Base-by-base conservation (phyloP, 2,888 invertebrate genomes). In the Corbicula japonica region DNA sequence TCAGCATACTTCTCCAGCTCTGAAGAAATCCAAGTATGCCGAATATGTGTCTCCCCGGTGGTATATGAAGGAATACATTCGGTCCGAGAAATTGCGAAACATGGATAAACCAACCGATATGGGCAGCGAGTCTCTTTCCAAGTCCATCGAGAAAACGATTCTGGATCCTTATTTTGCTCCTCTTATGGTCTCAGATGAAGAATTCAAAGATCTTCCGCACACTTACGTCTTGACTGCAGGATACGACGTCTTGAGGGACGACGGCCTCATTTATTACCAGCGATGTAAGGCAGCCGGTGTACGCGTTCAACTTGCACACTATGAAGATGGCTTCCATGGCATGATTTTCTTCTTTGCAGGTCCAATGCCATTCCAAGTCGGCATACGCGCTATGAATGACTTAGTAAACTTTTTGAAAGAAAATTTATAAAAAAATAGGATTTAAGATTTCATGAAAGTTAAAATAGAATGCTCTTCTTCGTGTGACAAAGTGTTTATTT, bases 171-270 rank as follows among this genome's bases (percentile, higher is more conserved):
- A 86, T 35, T 92, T 93, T 63, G 89, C 92, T 15, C 93, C 93
- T 6, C 76, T 93, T 50, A 91, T 93, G 92, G 87, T 90, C 32
- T 86, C 79, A 4, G 87, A 91, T 32, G 77, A 69, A 2, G 83
- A 84, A 34, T 81, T 91, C 38, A 76, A 75, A 10, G 88, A 85
- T 8, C 77, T 93, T 12, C 93, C 93, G 1, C 74, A 84, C 21
- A 88, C 93, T 0, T 91, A 92, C 68, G 86, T 94, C 26, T 72
- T 92, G 32, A 93, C 93, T 0, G 92, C 92, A 54, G 91, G 93
- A 78, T 92, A 91, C 83, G 94, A 94, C 83, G 89, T 93, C 1
- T 84, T 93, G 8, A 82, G 93, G 5, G 93, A 94, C 71, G 94
- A 94, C 61, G 92, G 92, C 4, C 54, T 92, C 6, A 89, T 93